A percentile compares a stretch with the other conserved stretches of the same genome.
Evolutionary conservation across 2,888 invertebrate genomes (phyloP).

Genomic region (Pristionchus japonicus): DNA sequence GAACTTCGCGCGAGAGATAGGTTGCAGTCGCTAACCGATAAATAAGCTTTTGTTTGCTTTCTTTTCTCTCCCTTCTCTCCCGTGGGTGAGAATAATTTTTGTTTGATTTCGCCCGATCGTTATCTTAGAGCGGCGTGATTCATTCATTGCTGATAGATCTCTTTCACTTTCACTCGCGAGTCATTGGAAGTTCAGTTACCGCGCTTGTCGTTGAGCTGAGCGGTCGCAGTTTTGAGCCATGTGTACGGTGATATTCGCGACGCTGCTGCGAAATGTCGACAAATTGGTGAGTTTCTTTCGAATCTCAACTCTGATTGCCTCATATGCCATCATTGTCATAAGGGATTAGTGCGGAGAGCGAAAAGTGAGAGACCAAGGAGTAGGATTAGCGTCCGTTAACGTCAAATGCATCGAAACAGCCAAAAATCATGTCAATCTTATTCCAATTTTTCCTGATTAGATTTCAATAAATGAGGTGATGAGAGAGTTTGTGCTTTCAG

Average conservation of each 20-base stretch:
- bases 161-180: not conserved
- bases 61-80: not conserved
- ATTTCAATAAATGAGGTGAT: too few species aligned
- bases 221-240: too few species aligned
- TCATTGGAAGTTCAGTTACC: not conserved
- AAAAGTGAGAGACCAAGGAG: too few species aligned
- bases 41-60: not conserved
- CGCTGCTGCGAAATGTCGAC: not conserved
- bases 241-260: not conserved
- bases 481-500: not conserved
- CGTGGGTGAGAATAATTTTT: not conserved
- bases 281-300: not conserved
- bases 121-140: not conserved
- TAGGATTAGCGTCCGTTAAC: too few species aligned
- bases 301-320: not conserved
- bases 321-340: too few species aligned
- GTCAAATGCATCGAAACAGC: too few species aligned
- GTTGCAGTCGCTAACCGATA: not conserved
- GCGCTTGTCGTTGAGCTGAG: not conserved
- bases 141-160: not conserved
- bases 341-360: too few species aligned
- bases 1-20: too few species aligned
- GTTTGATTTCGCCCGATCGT: not conserved
- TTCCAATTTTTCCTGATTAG: too few species aligned
- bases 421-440: too few species aligned